Base-by-base conservation (phyloP, 2,888 invertebrate species). In the Hirtodrosophila cameraria region DNA sequence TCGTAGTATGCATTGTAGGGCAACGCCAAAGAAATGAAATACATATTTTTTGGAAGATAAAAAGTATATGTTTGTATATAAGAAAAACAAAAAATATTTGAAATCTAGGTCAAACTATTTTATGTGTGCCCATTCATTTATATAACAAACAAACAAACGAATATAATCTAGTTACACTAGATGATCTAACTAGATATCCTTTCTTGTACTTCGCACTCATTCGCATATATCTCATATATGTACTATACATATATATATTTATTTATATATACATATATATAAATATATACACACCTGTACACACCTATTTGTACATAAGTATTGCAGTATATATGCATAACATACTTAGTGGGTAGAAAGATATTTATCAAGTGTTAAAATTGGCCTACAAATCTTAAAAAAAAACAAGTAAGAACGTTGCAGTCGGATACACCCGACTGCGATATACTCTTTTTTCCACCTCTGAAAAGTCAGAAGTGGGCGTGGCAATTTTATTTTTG, bases 71-170 rank as follows among this genome's bases (percentile, higher is more conserved):
- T 50, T 45, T 12, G 28, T 13, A 55, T 55, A 70, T 59, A 60
- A 67, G 60, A 62, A 53, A 49, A n/a, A n/a, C n/a, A n/a, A n/a
- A 75, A 75, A 64, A 66, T 48, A 62, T 71, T 64, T 61, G 63
- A 80, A 83, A 83, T 86, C 81, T 83, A 71, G 83, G 83, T 83
- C 83, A 83, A 83, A 78, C 75, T 74, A 75, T 86, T 83, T 85
- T 79, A 85, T 75, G 67, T 67, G 63, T 60, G 43, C 18, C 12
- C 25, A 33, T n/a, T 52, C n/a, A 31, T 48, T 33, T 53, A 49
- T 15, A 46, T 30, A 31, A 27, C 25, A 42, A 33, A n/a, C 52
- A 55, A 64, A 64, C 43, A 64, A 49, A 45, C 39, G 60, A 60
- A 49, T 30, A 48, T 23, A 36, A 6, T n/a, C 7, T 7, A 23